Evolutionary conservation across 2,888 invertebrate genomes (phyloP).

Genomic region (Drosophila mettleri): DNA sequence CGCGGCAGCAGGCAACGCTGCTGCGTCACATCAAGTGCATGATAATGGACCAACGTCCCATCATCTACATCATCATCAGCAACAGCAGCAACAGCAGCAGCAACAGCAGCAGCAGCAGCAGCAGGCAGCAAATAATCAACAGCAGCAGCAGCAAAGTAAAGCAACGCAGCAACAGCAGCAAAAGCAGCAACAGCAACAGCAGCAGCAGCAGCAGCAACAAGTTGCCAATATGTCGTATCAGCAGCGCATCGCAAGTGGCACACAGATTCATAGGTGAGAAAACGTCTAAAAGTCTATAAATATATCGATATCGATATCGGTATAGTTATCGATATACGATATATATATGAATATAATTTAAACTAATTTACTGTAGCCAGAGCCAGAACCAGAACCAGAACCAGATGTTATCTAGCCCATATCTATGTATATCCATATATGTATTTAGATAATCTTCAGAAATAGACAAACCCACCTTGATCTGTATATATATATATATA

Average conservation of each 20-base stretch:
- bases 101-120: slow-evolving; percentile 64
- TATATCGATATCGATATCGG: too few relatives aligned
- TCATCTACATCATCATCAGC: slow-evolving; percentile 70
- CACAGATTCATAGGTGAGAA: slow-evolving; percentile 85
- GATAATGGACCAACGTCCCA: slow-evolving; percentile 79
- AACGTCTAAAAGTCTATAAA: not conserved
- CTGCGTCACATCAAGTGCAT: slow-evolving; percentile 69
- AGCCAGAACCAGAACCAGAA: too few relatives aligned
- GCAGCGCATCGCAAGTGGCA: slow-evolving; percentile 83
- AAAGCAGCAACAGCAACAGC: slow-evolving; percentile 48
- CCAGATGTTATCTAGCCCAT: not conserved
- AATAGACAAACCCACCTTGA: too few relatives aligned
- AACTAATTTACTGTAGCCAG: too few relatives aligned
- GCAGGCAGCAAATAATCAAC: slow-evolving; percentile 65
- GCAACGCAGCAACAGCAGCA: slow-evolving; percentile 56
- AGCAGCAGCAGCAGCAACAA: slow-evolving; percentile 70
- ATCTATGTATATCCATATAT: not conserved
- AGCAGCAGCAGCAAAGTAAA: slow-evolving; percentile 68
- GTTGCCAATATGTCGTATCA: slow-evolving; percentile 84
- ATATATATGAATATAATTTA: not conserved
- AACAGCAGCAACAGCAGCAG: slow-evolving; percentile 56
- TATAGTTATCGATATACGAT: not conserved
- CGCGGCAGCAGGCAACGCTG: slow-evolving; percentile 61
- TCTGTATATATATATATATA: not conserved
- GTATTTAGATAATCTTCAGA: not conserved